Conservation (phyloP, 2,113 vertebrate genomes). For the Notarius quadriscutis region DNA sequence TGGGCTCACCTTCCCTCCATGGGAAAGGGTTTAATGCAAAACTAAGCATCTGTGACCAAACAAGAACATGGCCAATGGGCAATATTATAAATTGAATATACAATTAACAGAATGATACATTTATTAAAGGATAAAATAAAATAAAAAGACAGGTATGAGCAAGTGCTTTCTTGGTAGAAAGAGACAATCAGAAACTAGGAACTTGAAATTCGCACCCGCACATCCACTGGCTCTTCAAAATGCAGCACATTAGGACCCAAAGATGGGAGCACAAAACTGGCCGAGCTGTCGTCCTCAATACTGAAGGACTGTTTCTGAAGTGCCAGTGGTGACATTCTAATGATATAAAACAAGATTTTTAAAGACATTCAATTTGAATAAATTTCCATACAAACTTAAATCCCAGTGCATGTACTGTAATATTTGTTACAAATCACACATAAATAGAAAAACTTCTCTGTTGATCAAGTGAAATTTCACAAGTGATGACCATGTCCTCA, state of each 20-base stretch:
- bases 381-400: not conserved
- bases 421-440: not conserved
- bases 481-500: not conserved
- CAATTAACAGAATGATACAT: not conserved
- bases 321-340: constrained; percentile 65
- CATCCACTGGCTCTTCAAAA: constrained; percentile 79
- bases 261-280: constrained; percentile 81
- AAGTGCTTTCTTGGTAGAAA: not conserved
- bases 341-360: not conserved
- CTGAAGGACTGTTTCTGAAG: constrained; percentile 70
- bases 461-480: not conserved
- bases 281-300: constrained; percentile 64
- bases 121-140: not conserved
- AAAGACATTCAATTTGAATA: not conserved
- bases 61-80: not conserved
- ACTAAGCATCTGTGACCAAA: constrained; percentile 83
- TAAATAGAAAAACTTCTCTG: not conserved
- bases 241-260: constrained; percentile 66
- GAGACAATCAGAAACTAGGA: not conserved
- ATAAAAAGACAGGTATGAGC: not conserved
- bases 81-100: not conserved
- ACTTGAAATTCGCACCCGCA: constrained; percentile 71
- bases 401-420: not conserved
- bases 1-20: constrained; percentile 67
- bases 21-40: constrained; percentile 84